Base-by-base conservation (phyloP, 2,888 invertebrate genomes). In the Doris montereyensis region DNA sequence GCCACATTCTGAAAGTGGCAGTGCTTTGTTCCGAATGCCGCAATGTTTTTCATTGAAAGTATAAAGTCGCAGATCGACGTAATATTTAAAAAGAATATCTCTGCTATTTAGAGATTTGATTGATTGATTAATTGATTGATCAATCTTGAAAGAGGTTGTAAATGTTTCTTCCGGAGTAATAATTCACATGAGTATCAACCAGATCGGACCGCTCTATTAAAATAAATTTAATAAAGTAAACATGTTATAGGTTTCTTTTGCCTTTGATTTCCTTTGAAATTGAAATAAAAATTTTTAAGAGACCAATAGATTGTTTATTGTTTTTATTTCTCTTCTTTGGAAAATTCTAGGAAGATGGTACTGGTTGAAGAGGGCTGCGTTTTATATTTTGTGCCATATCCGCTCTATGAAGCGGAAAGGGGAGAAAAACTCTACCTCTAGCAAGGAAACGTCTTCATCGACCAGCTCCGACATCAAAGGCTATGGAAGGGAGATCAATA, bases 341-440 rank as follows among this genome's bases (percentile, higher is more conserved):
- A n/a, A n/a, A n/a, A n/a, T n/a, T n/a, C n/a, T 82, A 88, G 88
- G 86, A 17, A 82, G 80, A 77, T 88, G 86, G 82, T 86, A 85
- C 76, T 84, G 84, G 81, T 76, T 86, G 72, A 88, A 88, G 77
- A 85, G 85, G 73, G 81, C 78, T 28, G 26, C 84, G 8, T 87
- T 87, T 74, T 70, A 80, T 28, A 13, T 85, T 13, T 41, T 87
- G 52, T 82, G 86, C n/a, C 80, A 80, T 72, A 52, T 84, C n/a
- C 81, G 86, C n/a, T 78, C 84, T 30, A 60, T 77, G n/a, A 80
- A 77, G 35, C 77, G 77, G 21, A 81, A 76, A 32, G 79, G 83
- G 35, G 57, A 74, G 13, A 71, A 78, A 32, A n/a, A n/a, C n/a
- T n/a, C n/a, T n/a, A n/a, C n/a, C n/a, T n/a, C n/a, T n/a, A n/a